Evolutionary conservation across 2,113 vertebrate genomes (phyloP), one percentile per base, ranked within the genome.

Genomic region (Pterocles gutturalis): DNA sequence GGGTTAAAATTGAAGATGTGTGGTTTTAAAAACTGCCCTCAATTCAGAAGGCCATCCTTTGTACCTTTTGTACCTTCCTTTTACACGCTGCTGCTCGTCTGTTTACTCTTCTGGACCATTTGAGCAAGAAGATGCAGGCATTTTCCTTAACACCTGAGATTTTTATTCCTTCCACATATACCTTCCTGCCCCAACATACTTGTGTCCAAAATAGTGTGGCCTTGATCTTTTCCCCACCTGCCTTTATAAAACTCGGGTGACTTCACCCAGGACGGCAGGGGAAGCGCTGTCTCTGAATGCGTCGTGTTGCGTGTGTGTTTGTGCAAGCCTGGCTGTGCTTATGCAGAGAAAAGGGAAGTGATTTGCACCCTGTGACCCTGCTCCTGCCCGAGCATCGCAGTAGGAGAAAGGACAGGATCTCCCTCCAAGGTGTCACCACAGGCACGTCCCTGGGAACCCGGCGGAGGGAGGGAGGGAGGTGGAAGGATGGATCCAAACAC

Each of bases 191-290:
- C 12, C 18, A 36, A 18, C 5, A 4, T 25, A 8, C 13, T 58
- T 0, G 0, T 34, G 36, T 34, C 43, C 29, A 24, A 46, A 41
- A 54, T 10, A 54, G 3, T 26, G 6, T 17, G 26, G 8, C 31
- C 15, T 67, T 70, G 54, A 6, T 73, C 18, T 81, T n/a, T 87
- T 82, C 48, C 51, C 18, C 16, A 10, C 12, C 22, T 67, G 7
- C 36, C 34, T 61, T 38, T 45, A 76, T 13, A 41, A 79, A 54
- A 65, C 17, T 15, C 4, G 0, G 7, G 9, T 60, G 67, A 51
- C 6, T 90, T 88, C 36, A 36, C 19, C 41, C 13, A 4, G 57
- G 26, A n/a, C 10, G n/a, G 4, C 48, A 43, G 33, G 17, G 38
- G 28, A 69, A 21, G 19, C 5, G 24, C 21, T 60, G 6, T 13